A percentile compares a stretch with the other conserved stretches of the same genome.
Conservation (phyloP, 2,888 invertebrate species). For the Pollenia griseotomentosa region DNA sequence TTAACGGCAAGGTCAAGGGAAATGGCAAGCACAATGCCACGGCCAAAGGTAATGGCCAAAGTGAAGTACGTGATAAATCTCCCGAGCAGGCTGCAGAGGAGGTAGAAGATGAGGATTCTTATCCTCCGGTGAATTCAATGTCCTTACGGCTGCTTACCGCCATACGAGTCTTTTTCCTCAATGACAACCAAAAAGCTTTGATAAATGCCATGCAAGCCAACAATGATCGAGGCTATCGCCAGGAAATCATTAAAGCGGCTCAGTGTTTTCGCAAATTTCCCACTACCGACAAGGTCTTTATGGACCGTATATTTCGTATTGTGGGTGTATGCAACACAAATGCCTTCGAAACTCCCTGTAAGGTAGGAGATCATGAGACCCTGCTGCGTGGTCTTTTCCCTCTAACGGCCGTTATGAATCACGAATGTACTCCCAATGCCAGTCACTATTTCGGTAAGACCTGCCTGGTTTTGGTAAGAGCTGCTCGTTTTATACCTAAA, state of each 20-base stretch:
- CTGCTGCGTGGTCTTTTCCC: constrained; percentile 88
- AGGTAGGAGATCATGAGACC: constrained; percentile 80
- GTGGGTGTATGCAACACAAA: constrained; percentile 84
- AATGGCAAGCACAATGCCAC: neutral
- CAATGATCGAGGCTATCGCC: constrained; percentile 80
- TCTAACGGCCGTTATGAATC: constrained; percentile 89
- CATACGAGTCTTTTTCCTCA: constrained; percentile 81
- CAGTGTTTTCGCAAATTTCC: constrained; percentile 83
- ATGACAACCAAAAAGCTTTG: constrained; percentile 80
- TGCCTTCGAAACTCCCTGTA: constrained; percentile 83
- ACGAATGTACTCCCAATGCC: constrained; percentile 90
- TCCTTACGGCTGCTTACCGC: constrained; percentile 82
- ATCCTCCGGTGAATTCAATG: constrained; percentile 78
- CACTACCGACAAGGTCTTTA: constrained; percentile 80
- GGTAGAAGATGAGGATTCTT: constrained; percentile 35
- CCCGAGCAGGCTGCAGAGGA: neutral
- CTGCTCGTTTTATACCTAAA: constrained; percentile 86
- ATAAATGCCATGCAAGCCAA: constrained; percentile 83
- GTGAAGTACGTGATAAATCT: constrained; percentile 2
- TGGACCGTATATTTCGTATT: constrained; percentile 81
- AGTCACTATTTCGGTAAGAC: constrained; percentile 88
- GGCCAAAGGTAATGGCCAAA: constrained; percentile 7
- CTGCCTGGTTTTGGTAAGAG: constrained; percentile 87
- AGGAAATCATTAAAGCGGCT: constrained; percentile 82
- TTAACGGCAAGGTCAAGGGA: neutral